Conservation (phyloP, 2,113 vertebrate species). For the Pseudopodoces humilis region DNA sequence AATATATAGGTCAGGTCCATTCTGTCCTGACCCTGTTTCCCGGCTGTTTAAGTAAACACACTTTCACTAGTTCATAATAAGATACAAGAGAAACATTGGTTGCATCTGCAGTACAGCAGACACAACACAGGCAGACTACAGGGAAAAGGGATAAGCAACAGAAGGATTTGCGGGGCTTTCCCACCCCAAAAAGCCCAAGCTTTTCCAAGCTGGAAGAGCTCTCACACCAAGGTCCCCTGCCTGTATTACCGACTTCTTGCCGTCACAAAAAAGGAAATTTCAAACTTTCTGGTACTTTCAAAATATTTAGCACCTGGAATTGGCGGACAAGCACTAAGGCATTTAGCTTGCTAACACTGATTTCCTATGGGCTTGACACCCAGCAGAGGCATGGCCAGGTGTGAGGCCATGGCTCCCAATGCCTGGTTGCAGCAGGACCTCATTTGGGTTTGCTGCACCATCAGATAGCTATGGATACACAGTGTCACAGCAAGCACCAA, state of each 20-base stretch:
- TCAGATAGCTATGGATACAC: neutral
- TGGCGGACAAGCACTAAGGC: neutral
- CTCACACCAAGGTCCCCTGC: neutral
- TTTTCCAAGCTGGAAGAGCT: neutral
- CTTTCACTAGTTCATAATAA: neutral
- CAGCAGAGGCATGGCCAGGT: neutral
- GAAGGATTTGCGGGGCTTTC: neutral
- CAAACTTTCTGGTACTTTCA: neutral
- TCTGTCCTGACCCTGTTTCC: neutral
- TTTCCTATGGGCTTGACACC: neutral
- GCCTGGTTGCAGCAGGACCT: neutral
- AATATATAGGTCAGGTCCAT: neutral
- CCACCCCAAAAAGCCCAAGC: accelerated
- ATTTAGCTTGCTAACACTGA: neutral
- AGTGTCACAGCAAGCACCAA: neutral
- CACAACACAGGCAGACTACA: neutral
- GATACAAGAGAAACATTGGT: neutral
- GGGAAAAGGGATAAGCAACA: neutral
- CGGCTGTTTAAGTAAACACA: neutral
- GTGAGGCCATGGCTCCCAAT: neutral
- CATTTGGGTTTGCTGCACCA: neutral
- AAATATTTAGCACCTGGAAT: neutral
- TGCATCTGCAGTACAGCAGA: neutral
- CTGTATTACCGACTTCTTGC: neutral
- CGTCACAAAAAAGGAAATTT: neutral